These are phyloP conservation scores for Drosophila longiperda DNA, from an alignment of 2,888 invertebrate genomes.

Conservation along the genomic window DNA sequence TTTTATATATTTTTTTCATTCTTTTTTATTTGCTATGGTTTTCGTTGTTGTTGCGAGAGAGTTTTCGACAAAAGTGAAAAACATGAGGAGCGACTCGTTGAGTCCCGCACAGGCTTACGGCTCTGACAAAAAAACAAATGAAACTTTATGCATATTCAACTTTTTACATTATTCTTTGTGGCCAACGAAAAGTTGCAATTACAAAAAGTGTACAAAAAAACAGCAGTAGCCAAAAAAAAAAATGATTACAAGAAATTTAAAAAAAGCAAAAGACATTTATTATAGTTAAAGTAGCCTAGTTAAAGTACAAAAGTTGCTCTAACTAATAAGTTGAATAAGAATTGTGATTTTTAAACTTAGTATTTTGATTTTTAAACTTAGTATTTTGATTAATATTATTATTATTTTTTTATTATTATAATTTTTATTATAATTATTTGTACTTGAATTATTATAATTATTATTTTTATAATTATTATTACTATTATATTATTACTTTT, in stretches of 20 bases:
- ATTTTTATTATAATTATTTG: too few relatives aligned
- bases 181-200: slow-evolving; percentile 57
- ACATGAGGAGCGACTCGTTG: slow-evolving; percentile 20
- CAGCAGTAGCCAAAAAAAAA: slow-evolving; percentile 10
- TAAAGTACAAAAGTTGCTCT: background rate
- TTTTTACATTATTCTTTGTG: slow-evolving; percentile 79
- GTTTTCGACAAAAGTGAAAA: slow-evolving; percentile 46
- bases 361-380: too few relatives aligned
- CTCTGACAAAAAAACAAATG: slow-evolving; percentile 64
- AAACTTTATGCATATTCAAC: slow-evolving; percentile 81
- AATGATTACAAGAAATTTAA: background rate
- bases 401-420: too few relatives aligned
- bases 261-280: background rate
- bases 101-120: slow-evolving; percentile 30
- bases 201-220: slow-evolving; percentile 33
- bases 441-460: too few relatives aligned
- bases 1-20: slow-evolving; percentile 18
- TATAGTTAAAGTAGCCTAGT: background rate
- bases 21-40: slow-evolving; percentile 41
- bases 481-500: too few relatives aligned
- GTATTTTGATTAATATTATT: too few relatives aligned
- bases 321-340: background rate
- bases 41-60: slow-evolving; percentile 24
- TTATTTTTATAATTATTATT: too few relatives aligned
- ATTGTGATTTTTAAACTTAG: background rate